Evolutionary conservation across 2,797 vertebrate species (phyloP), one percentile per base, ranked within the genome.

Genomic region (Neoniphon sammara): DNA sequence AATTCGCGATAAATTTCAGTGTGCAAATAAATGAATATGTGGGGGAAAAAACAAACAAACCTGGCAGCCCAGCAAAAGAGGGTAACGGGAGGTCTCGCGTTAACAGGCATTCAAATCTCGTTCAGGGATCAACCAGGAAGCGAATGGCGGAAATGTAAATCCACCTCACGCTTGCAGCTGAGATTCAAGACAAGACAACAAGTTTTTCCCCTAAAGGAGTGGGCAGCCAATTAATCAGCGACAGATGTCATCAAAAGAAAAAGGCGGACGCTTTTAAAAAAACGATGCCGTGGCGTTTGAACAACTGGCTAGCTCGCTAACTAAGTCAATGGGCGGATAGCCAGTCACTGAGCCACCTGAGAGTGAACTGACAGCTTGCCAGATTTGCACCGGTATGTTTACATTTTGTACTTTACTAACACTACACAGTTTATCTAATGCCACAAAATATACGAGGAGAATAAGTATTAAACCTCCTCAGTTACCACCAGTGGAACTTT

Each of bases 81-180:
- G 0, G 5, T 44, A 11, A 17, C 1, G 0, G 25, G 0, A 70
- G 61, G 46, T 89, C 75, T 92, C 89, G 91, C 92, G 91, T 5
- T 63, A 82, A 0, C 47, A 23, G 14, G 0, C 1, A 5, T 0
- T 4, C 5, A 87, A 89, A 67, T 91, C 88, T 49, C 91, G 85
- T 79, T 0, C 0, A 52, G 5, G 49, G 36, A 46, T n/a, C 21
- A 85, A 91, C 83, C 88, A 80, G 92, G 92, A 93, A 92, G 79
- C 5, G 81, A 70, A 83, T 72, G 86, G 78, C 90, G 91, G 91
- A 90, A 90, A 75, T 65, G 11, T 75, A 79, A 62, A 53, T 66
- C 82, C 80, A 82, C 62, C 76, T 90, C 89, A 87, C 82, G 54
- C 81, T 87, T 87, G 11, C 30, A 25, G 23, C 0, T 50, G 1